These are phyloP conservation scores for Nymphicus hollandicus DNA, from an alignment of 2,113 vertebrate genomes.

Conservation along the genomic window DNA sequence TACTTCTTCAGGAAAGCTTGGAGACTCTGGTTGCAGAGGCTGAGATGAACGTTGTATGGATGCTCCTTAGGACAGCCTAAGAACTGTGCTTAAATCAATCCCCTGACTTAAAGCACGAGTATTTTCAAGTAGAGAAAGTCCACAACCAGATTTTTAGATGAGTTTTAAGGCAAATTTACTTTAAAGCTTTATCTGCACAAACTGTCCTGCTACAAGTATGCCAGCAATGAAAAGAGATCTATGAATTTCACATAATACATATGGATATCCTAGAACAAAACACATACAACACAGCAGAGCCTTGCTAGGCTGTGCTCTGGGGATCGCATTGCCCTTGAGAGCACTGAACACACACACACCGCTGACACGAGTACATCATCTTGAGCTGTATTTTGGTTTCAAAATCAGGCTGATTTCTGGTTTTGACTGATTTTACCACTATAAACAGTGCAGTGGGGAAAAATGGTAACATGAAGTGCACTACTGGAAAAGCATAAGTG, in stretches of 20 bases:
- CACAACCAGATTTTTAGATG: neutral
- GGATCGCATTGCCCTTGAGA: neutral
- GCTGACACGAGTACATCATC: rapidly evolving
- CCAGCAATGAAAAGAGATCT: neutral
- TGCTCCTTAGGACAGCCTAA: neutral
- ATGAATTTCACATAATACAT: neutral
- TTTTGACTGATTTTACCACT: neutral
- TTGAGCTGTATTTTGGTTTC: neutral
- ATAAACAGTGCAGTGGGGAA: neutral
- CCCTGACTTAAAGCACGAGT: neutral
- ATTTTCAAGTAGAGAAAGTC: neutral
- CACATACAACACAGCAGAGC: neutral
- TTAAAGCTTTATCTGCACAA: neutral
- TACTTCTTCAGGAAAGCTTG: neutral
- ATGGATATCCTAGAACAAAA: neutral
- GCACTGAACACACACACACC: neutral
- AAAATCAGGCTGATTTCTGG: neutral
- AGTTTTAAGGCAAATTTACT: neutral
- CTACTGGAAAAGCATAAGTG: neutral
- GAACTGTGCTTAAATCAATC: neutral
- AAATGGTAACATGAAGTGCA: rapidly evolving
- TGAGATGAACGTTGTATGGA: neutral
- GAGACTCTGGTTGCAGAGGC: neutral
- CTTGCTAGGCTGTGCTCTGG: neutral
- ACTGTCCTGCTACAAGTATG: rapidly evolving